These are phyloP conservation scores for Apis laboriosa DNA, from an alignment of 1,140 invertebrate genomes.

Conservation along the genomic window DNA sequence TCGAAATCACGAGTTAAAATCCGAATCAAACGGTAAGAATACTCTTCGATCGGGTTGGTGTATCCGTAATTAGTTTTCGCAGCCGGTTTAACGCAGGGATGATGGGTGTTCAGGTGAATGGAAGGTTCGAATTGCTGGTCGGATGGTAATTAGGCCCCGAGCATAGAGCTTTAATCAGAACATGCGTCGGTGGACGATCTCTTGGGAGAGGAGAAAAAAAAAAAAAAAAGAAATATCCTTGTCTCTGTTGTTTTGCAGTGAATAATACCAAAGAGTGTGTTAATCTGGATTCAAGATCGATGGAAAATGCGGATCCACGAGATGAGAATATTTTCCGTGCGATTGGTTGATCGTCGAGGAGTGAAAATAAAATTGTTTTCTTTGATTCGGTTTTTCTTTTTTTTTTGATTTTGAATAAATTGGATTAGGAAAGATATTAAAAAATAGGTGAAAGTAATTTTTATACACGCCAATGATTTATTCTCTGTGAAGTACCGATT, in stretches of 20 bases:
- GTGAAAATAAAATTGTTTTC: not conserved
- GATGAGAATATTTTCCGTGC: not conserved
- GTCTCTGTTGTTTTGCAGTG: not conserved
- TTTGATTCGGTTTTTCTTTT: too few relatives aligned
- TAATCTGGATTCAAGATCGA: conserved; percentile 17
- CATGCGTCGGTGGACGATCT: conserved; percentile 31
- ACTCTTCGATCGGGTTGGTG: not conserved
- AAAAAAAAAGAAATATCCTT: conserved; percentile 1
- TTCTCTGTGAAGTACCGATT: too few relatives aligned
- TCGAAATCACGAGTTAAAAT: not conserved
- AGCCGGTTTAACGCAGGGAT: conserved; percentile 45
- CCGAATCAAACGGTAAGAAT: conserved; percentile 16
- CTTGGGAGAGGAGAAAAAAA: not conserved
- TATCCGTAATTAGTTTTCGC: conserved; percentile 49
- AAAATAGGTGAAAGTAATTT: too few relatives aligned
- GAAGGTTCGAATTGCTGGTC: conserved; percentile 51
- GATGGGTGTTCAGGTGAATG: conserved; percentile 42
- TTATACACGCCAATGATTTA: too few relatives aligned
- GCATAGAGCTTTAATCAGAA: conserved; percentile 52
- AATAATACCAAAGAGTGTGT: not conserved
- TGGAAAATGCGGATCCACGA: not conserved
- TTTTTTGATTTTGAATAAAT: too few relatives aligned
- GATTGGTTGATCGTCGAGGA: not conserved
- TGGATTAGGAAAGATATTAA: too few relatives aligned
- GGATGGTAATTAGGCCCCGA: conserved; percentile 51